Conservation (phyloP, 2,888 invertebrate species). For the Fragum fragum region DNA sequence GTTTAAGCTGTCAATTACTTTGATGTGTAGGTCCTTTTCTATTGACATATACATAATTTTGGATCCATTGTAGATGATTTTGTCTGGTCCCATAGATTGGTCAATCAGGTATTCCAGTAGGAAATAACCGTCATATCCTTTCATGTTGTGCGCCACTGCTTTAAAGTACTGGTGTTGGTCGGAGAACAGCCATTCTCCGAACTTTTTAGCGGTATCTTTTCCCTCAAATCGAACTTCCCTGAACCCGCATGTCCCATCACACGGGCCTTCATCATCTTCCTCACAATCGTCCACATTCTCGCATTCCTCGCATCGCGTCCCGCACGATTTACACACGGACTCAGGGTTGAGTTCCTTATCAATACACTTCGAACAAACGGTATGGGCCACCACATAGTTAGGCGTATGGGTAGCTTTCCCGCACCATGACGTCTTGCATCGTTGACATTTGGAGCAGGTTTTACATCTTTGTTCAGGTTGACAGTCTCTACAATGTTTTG, state of each 20-base stretch:
- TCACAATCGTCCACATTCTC: constrained; percentile 28
- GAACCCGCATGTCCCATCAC: constrained; percentile 53
- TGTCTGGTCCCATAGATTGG: constrained; percentile 47
- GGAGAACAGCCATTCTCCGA: constrained; percentile 54
- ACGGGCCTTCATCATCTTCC: constrained; percentile 48
- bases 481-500: constrained; percentile 37
- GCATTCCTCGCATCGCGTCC: constrained; percentile 48
- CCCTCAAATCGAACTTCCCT: constrained; percentile 56
- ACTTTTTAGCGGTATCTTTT: constrained; percentile 34
- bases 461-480: constrained; percentile 29
- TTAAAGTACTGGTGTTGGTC: constrained; percentile 43
- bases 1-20: constrained; percentile 37
- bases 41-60: constrained; percentile 58
- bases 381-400: constrained; percentile 53
- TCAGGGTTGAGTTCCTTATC: constrained; percentile 24
- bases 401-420: constrained; percentile 47
- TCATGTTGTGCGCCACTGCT: constrained; percentile 56
- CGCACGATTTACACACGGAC: constrained; percentile 46
- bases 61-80: constrained; percentile 46
- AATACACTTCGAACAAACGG: constrained; percentile 42
- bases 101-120: constrained; percentile 61
- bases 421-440: constrained; percentile 45
- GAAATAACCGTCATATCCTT: constrained; percentile 57
- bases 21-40: constrained; percentile 34
- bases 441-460: constrained; percentile 31